Evolutionary conservation across 2,113 vertebrate genomes (phyloP), one percentile per base, ranked within the genome.

Genomic region (Otus sunia): DNA sequence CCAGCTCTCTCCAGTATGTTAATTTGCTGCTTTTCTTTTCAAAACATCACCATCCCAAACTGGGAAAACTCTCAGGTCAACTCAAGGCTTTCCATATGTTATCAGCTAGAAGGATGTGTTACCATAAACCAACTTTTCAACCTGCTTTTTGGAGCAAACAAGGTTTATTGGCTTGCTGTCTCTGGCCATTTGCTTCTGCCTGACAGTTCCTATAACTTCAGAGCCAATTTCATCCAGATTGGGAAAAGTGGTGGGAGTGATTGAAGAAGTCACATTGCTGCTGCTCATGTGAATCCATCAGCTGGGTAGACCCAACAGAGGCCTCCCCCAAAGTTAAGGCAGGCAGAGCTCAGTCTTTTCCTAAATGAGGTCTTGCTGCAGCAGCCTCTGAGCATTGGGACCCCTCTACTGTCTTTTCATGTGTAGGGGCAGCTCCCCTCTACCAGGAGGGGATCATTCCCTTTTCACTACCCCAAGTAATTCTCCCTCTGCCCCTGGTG

Each of bases 251-350:
- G 6, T 36, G 49, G 29, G 29, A 56, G 15, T 10, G 43, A 41
- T 5, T n/a, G 81, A 52, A 53, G 50, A 62, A n/a, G 52, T 56
- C 12, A 53, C 52, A 55, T 60, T 53, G n/a, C 76, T 71, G 10
- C 19, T 53, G n/a, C 32, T 60, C 23, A 60, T 1, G 2, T 32
- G 25, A 29, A 74, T 37, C 73, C 10, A 9, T 18, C 0, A 0
- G 15, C 45, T 77, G 23, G 17, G 36, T 45, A 37, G 25, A 81
- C 58, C 12, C 25, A 53, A 49, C 3, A 77, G 49, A 74, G 7
- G 32, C 27, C 53, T 87, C 21, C 17, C 2, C 14, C 36, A 25
- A 2, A 29, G 18, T 41, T 39, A 63, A 52, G 34, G 37, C 13
- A 50, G 71, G 71, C 36, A 52, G 52, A 66, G 32, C n/a, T 76